These are phyloP conservation scores for Eubasilissa regina DNA, from an alignment of 1,140 invertebrate genomes.

Conservation along the genomic window DNA sequence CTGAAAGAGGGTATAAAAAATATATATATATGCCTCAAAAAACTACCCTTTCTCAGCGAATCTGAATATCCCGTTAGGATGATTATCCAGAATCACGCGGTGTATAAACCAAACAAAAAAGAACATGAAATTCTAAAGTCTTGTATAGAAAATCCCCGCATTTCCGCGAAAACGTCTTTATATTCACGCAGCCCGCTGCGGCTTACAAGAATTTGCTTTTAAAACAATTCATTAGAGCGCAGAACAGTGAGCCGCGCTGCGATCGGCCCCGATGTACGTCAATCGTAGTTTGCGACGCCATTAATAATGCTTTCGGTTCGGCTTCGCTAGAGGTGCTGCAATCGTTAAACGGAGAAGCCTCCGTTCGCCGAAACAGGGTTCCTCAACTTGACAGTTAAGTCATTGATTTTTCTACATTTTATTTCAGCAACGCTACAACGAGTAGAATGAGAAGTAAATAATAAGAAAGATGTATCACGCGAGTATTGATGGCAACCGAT, in stretches of 20 bases:
- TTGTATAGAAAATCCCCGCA: background rate
- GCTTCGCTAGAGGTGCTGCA: constrained; percentile 11
- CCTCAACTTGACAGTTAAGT: background rate
- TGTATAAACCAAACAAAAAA: background rate
- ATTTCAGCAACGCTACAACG: background rate
- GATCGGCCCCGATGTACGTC: constrained; percentile 21
- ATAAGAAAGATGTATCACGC: too few species aligned
- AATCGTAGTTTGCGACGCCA: constrained; percentile 35
- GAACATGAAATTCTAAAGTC: background rate
- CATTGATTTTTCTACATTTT: background rate
- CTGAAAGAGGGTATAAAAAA: too few species aligned
- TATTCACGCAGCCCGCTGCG: constrained; percentile 24
- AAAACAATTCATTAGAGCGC: constrained; percentile 33
- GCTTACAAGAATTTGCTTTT: constrained; percentile 41
- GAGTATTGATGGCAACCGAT: too few species aligned
- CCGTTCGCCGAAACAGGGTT: background rate
- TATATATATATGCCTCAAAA: too few species aligned
- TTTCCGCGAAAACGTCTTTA: constrained; percentile 28
- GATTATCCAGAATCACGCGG: background rate
- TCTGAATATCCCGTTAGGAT: too few species aligned
- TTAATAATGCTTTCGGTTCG: constrained; percentile 33
- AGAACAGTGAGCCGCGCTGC: background rate
- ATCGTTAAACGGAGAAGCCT: constrained; percentile 27
- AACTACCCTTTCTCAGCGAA: too few species aligned
- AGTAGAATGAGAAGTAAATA: too few species aligned